Evolutionary conservation across 2,797 vertebrate species (phyloP).

Genomic region (Tinamus major): DNA sequence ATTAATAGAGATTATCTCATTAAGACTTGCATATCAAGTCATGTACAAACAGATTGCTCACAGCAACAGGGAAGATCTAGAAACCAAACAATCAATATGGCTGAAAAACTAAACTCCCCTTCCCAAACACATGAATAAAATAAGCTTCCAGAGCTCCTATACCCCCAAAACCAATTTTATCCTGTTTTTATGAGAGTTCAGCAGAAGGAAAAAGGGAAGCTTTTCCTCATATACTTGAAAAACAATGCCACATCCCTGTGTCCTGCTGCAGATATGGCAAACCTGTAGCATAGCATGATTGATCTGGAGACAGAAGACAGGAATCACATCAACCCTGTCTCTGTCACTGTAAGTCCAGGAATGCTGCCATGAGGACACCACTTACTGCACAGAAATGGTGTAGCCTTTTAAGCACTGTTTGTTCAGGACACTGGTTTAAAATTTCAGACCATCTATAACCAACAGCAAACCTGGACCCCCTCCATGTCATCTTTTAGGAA

Average conservation of each 20-base stretch:
- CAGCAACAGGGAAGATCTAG: neutral
- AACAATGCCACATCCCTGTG: neutral
- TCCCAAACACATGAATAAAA: neutral
- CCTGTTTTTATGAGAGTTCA: neutral
- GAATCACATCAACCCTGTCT: neutral
- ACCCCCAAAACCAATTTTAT: neutral
- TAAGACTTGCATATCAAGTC: neutral
- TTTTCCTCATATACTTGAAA: neutral
- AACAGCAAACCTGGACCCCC: slow-evolving; percentile 13
- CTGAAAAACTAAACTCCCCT: neutral
- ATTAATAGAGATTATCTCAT: slow-evolving; percentile 41
- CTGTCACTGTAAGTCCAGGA: neutral
- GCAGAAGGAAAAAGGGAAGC: neutral
- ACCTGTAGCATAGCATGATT: neutral
- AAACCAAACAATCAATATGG: neutral
- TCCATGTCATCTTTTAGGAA: neutral
- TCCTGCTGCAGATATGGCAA: neutral
- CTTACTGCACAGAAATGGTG: neutral
- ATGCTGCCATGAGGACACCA: neutral
- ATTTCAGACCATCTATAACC: slow-evolving; percentile 12
- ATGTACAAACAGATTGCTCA: neutral
- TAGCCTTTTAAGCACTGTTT: slow-evolving; percentile 3
- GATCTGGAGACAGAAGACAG: neutral
- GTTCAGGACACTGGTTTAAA: neutral
- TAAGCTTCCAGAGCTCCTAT: neutral